Conservation (phyloP, 1,140 invertebrate species). For the Saccostrea glomerata region DNA sequence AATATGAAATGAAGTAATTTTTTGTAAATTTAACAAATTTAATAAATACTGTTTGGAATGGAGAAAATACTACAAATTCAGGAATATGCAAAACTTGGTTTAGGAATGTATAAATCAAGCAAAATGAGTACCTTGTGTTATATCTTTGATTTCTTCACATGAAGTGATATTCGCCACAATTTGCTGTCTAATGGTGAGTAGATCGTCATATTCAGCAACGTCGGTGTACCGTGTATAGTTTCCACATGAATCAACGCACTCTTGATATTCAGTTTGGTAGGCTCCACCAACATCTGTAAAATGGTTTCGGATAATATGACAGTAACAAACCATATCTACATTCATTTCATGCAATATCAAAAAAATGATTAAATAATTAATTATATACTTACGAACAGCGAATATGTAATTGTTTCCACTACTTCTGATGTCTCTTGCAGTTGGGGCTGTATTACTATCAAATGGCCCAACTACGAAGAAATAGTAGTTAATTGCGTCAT, state of each 20-base stretch:
- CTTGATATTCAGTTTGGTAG: not conserved
- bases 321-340: too few species aligned
- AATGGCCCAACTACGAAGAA: not conserved
- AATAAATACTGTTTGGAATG: too few species aligned
- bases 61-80: too few species aligned
- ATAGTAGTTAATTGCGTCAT: not conserved
- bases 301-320: not conserved
- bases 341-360: too few species aligned
- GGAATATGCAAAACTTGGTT: too few species aligned
- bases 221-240: not conserved
- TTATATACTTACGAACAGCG: conserved; percentile 1
- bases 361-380: too few species aligned
- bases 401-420: conserved; percentile 3
- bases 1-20: too few species aligned
- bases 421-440: not conserved
- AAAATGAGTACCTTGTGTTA: too few species aligned
- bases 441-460: not conserved
- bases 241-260: not conserved
- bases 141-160: not conserved
- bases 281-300: not conserved
- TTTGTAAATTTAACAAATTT: too few species aligned
- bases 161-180: not conserved
- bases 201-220: not conserved
- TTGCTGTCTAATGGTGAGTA: not conserved
- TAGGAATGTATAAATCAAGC: too few species aligned